Conservation (phyloP, 2,888 invertebrate species). For the Fragum fragum region DNA sequence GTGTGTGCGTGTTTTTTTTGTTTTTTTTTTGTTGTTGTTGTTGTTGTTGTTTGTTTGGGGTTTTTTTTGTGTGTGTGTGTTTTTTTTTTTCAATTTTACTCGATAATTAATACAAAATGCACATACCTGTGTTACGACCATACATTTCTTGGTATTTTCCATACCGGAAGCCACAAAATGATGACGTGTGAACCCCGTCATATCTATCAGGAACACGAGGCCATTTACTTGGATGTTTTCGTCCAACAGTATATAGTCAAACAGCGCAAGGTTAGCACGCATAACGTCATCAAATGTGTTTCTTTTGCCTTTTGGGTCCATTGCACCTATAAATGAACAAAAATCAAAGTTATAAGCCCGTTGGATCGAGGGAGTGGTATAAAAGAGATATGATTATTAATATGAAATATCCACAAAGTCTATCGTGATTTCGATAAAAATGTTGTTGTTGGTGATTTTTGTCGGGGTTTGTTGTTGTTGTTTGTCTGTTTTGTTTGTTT, state of each 20-base stretch:
- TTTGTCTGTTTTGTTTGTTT: no score
- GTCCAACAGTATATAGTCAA: slow-evolving; percentile 65
- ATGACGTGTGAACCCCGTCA: slow-evolving; percentile 64
- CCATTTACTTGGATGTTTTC: slow-evolving; percentile 71
- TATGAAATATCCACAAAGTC: no score
- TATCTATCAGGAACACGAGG: slow-evolving; percentile 62
- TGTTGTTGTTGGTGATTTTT: no score
- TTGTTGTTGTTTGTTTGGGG: no score
- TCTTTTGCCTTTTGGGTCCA: slow-evolving; percentile 66
- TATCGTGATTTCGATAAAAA: not conserved
- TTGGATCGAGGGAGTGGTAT: no score
- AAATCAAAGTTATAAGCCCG: no score
- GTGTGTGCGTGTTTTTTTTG: no score
- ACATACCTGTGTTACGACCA: slow-evolving; percentile 64
- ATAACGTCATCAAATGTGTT: slow-evolving; percentile 68
- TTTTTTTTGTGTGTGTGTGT: no score
- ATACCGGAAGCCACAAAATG: slow-evolving; percentile 65
- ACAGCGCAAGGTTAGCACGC: slow-evolving; percentile 62
- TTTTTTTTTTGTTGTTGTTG: no score
- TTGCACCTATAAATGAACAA: slow-evolving; percentile 57
- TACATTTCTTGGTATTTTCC: slow-evolving; percentile 64
- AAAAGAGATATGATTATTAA: no score
- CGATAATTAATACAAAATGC: not conserved
- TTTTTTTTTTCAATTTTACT: no score
- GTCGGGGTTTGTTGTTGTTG: no score